Evolutionary conservation across 92 coral and sea anemone genomes (phyloP).

Genomic region (Ricordea florida): DNA sequence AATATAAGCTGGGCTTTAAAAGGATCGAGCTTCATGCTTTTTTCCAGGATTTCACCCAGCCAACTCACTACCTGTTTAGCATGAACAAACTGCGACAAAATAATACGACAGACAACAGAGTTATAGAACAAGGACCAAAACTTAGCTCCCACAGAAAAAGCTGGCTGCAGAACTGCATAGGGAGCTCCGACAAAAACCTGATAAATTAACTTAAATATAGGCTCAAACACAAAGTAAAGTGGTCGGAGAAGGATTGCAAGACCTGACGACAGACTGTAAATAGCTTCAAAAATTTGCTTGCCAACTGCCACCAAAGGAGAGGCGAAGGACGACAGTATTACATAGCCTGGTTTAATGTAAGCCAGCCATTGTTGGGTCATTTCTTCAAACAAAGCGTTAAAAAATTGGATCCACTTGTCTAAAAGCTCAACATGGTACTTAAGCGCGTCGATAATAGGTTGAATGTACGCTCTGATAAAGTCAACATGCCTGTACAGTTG

Average conservation of each 20-base stretch:
- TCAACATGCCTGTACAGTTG: conserved; percentile 97
- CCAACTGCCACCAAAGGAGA: conserved; percentile 69
- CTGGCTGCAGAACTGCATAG: conserved; percentile 43
- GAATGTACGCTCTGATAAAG: conserved; percentile 81
- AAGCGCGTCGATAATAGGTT: conserved; percentile 79
- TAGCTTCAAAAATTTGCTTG: conserved; percentile 53
- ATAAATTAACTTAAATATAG: conserved; percentile 46
- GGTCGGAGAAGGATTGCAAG: conserved; percentile 58
- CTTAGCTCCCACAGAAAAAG: conserved; percentile 44
- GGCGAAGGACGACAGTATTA: conserved; percentile 70
- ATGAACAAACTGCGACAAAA: conserved; percentile 49
- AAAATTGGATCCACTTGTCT: conserved; percentile 73
- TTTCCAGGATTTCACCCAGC: conserved; percentile 64
- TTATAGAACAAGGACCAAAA: conserved; percentile 63
- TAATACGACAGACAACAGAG: conserved; percentile 36
- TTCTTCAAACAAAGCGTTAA: conserved; percentile 81
- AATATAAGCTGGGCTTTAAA: conserved; percentile 80
- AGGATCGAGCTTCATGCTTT: conserved; percentile 87
- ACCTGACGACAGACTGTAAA: conserved; percentile 25
- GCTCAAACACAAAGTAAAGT: conserved; percentile 51
- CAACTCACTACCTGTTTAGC: conserved; percentile 10
- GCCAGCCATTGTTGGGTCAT: conserved; percentile 91
- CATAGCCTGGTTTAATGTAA: conserved; percentile 87
- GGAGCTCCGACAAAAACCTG: conserved; percentile 66
- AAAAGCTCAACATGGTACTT: conserved; percentile 78